Evolutionary conservation across 2,113 vertebrate genomes (phyloP), one percentile per base, ranked within the genome.

Genomic region (Cyphomyrus plagiostoma): DNA sequence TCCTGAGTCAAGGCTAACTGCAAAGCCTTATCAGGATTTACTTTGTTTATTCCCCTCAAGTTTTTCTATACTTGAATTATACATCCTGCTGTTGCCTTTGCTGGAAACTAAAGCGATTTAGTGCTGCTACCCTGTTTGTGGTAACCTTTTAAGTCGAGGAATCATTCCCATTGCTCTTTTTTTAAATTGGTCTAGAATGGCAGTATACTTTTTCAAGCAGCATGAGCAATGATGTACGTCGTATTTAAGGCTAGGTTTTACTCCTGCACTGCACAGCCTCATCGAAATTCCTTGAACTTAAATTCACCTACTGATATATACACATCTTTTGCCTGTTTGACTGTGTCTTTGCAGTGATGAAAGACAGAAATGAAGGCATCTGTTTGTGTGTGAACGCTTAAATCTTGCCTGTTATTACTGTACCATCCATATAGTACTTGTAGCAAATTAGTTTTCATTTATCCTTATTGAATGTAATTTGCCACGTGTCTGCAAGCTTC

Each of bases 91-190:
- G 45, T 48, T 84, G 15, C 77, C 77, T 82, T 82, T 82, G 21
- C 80, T 84, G 48, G 80, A 46, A 42, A 48, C 80, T 84, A 84
- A 48, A 48, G 45, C 10, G 17, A 84, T 84, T 84, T 84, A 84
- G 17, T 23, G 39, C 82, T 23, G 19, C 82, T 84, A 84, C 39
- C 45, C 39, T 84, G 3, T 84, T 46, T 84, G 45, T 46, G 82
- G 82, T 84, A 84, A 84, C 42, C 39, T 84, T 84, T 84, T 84
- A 84, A n/a, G 82, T 84, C 21, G 23, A 84, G 23, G 39, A 48
- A 52, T 85, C 15, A 89, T 89, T 45, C 83, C 9, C 46, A 77
- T 86, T 52, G 49, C 58, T 88, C 50, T 84, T 13, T 84, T 45
- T 48, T 84, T 10, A 84, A 84, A 45, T 84, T 84, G 17, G 21